These are phyloP conservation scores for Tetrapedia diversipes DNA, from an alignment of 2,888 invertebrate species.

Conservation along the genomic window DNA sequence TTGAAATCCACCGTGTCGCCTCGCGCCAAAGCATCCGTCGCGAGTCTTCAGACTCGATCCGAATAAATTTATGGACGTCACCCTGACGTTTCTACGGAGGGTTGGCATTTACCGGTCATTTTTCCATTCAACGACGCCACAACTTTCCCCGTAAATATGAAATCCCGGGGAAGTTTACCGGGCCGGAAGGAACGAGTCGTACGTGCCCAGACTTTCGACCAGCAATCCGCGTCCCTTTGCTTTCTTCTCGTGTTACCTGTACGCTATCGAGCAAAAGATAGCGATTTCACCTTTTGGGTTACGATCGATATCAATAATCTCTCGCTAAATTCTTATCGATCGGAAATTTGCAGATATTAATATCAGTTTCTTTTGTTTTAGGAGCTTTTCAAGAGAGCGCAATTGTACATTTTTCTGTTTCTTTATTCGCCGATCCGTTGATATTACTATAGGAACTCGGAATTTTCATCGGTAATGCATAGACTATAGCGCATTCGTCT, in stretches of 20 bases:
- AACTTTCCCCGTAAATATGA: constrained; percentile 35
- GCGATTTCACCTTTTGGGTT: no score
- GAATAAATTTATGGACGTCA: constrained; percentile 15
- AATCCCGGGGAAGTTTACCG: constrained; percentile 29
- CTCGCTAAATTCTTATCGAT: no score
- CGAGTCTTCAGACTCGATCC: not conserved
- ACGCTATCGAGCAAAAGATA: no score
- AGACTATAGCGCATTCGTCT: no score
- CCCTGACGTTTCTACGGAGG: not conserved
- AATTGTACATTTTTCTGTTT: no score
- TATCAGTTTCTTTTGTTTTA: no score
- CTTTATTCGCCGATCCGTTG: no score
- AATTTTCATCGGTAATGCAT: no score
- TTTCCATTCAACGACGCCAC: constrained; percentile 18
- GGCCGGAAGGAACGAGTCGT: constrained; percentile 21
- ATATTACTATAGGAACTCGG: no score
- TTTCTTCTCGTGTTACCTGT: not conserved
- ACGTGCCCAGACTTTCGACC: constrained; percentile 20
- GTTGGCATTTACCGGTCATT: constrained; percentile 6
- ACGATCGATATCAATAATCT: no score
- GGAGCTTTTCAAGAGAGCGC: no score
- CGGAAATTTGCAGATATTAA: no score
- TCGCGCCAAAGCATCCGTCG: not conserved
- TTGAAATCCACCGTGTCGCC: not conserved
- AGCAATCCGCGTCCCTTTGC: not conserved